phyloP scores from a whole-genome alignment of 2,113 vertebrate species.

The Bos indicus region DNA sequence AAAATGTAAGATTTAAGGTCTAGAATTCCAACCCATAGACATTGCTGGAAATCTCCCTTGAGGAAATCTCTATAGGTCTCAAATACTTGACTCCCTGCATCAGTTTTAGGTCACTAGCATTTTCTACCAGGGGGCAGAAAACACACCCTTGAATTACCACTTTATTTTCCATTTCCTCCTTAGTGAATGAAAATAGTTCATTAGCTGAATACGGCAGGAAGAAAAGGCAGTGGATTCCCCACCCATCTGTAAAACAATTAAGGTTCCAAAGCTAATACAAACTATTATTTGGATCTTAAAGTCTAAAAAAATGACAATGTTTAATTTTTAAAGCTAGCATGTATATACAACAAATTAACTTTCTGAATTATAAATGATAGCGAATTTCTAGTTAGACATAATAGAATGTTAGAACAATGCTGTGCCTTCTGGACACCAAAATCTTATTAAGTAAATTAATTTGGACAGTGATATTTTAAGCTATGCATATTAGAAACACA shows the following conservation, averaged over 20 bases:
- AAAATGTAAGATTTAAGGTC: neutral
- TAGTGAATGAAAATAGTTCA: constrained; percentile 31
- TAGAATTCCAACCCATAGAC: neutral
- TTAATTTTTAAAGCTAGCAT: constrained; percentile 18
- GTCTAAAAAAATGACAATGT: neutral
- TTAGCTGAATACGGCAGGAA: constrained; percentile 33
- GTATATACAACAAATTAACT: neutral
- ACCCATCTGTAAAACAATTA: constrained; percentile 47
- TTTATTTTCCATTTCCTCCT: constrained; percentile 50
- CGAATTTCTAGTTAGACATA: neutral
- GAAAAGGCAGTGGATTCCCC: constrained; percentile 20
- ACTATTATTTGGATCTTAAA: constrained; percentile 35
- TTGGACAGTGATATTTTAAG: neutral
- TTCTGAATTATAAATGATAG: neutral
- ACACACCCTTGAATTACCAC: constrained; percentile 20
- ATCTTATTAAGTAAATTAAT: constrained; percentile 18
- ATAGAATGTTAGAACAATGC: neutral
- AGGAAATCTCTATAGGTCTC: neutral
- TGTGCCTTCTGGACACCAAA: neutral
- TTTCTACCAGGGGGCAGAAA: constrained; percentile 5
- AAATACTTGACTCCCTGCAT: neutral
- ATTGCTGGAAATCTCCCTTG: neutral
- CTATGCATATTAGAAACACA: neutral
- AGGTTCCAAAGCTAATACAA: neutral
- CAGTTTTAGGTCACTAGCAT: neutral